Evolutionary conservation across 2,888 invertebrate genomes (phyloP).

Genomic region (Calameuta pallipes): DNA sequence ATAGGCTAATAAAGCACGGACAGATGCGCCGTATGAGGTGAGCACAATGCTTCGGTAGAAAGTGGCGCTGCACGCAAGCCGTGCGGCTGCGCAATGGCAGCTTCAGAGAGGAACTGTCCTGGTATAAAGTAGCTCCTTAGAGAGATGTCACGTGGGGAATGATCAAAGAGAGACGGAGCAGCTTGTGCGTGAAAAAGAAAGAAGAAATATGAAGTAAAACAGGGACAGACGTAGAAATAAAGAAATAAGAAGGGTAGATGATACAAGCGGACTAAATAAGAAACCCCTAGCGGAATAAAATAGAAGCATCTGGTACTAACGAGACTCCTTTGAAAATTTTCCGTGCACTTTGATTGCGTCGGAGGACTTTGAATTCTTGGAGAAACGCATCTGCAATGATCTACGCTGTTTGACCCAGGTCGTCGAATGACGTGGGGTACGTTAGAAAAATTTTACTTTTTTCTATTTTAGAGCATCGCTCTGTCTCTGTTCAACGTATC

Average conservation of each 20-base stretch:
- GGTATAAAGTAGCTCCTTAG: too few species aligned
- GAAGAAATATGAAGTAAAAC: too few species aligned
- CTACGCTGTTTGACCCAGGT: not conserved
- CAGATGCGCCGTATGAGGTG: slow-evolving; percentile 30
- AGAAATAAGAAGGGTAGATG: too few species aligned
- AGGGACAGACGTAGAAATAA: too few species aligned
- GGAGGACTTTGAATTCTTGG: not conserved
- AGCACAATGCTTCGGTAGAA: slow-evolving; percentile 30
- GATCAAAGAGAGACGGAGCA: too few species aligned
- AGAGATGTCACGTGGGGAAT: too few species aligned
- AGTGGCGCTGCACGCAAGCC: slow-evolving; percentile 2
- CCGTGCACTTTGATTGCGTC: not conserved
- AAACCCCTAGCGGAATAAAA: not conserved
- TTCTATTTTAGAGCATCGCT: too few species aligned
- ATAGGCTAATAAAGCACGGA: slow-evolving; percentile 31
- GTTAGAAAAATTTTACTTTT: too few species aligned
- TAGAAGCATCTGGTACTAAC: not conserved
- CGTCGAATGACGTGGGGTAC: not conserved
- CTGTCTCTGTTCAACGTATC: too few species aligned
- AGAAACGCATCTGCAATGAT: not conserved
- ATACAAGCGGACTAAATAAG: too few species aligned
- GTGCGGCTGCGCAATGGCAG: not conserved
- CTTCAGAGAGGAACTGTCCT: too few species aligned
- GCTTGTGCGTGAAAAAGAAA: too few species aligned
- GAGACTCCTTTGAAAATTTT: not conserved